Conservation (phyloP, 2,113 vertebrate species). For the Pampusana beccarii region DNA sequence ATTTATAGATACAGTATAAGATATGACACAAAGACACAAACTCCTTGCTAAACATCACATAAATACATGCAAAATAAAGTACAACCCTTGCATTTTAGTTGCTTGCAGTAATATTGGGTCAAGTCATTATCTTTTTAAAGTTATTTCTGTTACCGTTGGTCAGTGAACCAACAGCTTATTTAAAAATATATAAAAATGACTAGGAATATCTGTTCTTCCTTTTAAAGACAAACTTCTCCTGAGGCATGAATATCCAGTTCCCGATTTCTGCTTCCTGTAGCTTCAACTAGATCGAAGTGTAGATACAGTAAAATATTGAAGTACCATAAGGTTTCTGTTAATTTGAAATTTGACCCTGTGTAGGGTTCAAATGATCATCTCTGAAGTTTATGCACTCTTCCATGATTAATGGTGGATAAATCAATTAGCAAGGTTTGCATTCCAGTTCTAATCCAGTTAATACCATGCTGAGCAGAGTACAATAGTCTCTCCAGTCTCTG, state of each 20-base stretch:
- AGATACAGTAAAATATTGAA: background rate
- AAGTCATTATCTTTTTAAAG: background rate
- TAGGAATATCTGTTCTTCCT: background rate
- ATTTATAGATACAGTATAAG: background rate
- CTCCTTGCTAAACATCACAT: background rate
- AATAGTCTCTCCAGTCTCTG: constrained; percentile 19
- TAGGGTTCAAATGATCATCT: constrained; percentile 8
- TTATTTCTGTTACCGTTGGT: background rate
- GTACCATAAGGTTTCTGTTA: constrained; percentile 8
- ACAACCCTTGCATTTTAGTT: background rate
- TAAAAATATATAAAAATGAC: background rate
- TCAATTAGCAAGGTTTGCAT: constrained; percentile 51
- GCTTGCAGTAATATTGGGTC: background rate
- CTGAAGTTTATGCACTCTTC: constrained; percentile 6
- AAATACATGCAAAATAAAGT: background rate
- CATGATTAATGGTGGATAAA: constrained; percentile 24
- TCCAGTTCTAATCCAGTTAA: constrained; percentile 55
- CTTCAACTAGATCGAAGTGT: background rate
- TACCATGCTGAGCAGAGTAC: constrained; percentile 8
- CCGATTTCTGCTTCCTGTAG: background rate
- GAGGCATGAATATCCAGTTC: background rate
- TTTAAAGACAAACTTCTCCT: background rate
- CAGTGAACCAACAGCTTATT: background rate
- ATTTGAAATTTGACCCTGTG: constrained; percentile 24
- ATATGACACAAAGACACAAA: background rate